Conservation (phyloP, 2,797 vertebrate genomes). For the Onychomys arenicola region DNA sequence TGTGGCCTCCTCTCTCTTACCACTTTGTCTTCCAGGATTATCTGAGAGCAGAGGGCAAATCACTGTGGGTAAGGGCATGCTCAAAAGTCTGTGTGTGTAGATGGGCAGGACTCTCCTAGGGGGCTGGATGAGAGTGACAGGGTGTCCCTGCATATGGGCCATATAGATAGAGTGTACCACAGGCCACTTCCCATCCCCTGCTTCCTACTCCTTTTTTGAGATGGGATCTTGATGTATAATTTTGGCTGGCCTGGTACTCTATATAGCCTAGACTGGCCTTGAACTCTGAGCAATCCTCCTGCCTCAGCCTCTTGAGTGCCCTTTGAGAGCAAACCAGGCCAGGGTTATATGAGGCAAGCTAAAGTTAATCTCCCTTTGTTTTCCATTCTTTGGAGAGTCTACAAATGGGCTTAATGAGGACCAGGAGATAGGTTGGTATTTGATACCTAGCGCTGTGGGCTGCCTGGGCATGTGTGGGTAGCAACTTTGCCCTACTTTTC, state of each 20-base stretch:
- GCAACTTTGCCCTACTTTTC: neutral
- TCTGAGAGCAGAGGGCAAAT: neutral
- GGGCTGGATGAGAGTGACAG: neutral
- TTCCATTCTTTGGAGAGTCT: slow-evolving; percentile 8
- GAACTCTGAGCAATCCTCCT: neutral
- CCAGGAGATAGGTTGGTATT: neutral
- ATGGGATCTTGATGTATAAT: neutral
- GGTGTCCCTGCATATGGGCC: neutral
- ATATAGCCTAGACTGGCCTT: neutral
- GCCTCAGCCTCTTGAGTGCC: neutral
- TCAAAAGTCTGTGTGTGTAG: neutral
- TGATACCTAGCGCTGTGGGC: neutral
- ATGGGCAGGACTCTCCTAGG: neutral
- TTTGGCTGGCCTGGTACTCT: neutral
- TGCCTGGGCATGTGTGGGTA: neutral
- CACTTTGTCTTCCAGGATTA: neutral
- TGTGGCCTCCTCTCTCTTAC: neutral
- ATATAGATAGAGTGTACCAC: neutral
- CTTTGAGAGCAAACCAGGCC: slow-evolving; percentile 3
- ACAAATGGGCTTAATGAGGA: slow-evolving; percentile 19
- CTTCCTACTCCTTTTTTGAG: neutral
- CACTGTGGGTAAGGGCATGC: neutral
- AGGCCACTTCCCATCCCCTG: neutral
- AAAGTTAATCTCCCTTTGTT: slow-evolving; percentile 34
- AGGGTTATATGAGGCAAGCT: slow-evolving; percentile 9